Conservation (phyloP, 2,797 vertebrate genomes). For the Carduelis carduelis region DNA sequence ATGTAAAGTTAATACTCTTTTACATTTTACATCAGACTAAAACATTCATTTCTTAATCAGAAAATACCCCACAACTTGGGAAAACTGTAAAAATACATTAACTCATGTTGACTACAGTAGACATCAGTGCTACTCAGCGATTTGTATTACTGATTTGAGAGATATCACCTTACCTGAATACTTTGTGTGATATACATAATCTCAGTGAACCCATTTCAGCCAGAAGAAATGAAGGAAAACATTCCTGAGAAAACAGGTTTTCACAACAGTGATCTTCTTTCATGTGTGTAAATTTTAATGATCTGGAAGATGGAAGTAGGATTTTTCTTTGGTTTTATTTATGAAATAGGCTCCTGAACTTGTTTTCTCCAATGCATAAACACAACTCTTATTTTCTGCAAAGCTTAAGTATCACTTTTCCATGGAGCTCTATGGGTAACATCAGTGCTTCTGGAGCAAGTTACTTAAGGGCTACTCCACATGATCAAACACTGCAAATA, state of each 20-base stretch:
- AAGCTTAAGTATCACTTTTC: not conserved
- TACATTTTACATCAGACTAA: constrained; percentile 6
- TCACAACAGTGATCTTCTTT: not conserved
- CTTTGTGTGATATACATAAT: not conserved
- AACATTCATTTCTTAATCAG: not conserved
- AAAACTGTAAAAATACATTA: not conserved
- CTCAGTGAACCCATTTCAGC: not conserved
- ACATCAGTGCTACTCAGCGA: not conserved
- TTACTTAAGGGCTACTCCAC: not conserved
- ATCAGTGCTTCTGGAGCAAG: not conserved
- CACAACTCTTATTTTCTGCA: not conserved
- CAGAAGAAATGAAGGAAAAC: not conserved
- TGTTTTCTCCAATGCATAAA: not conserved
- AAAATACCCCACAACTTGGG: not conserved
- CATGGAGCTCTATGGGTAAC: not conserved
- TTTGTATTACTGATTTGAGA: not conserved
- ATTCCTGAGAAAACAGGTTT: not conserved
- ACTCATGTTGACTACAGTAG: not conserved
- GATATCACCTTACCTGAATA: not conserved
- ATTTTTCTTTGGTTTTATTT: not conserved
- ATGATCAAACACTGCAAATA: not conserved
- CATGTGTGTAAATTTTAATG: not conserved
- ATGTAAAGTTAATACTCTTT: constrained; percentile 23
- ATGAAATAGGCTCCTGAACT: not conserved
- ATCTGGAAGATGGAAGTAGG: not conserved